Base-by-base conservation (phyloP, 2,888 invertebrate genomes). In the Nemotelus pantherinus region DNA sequence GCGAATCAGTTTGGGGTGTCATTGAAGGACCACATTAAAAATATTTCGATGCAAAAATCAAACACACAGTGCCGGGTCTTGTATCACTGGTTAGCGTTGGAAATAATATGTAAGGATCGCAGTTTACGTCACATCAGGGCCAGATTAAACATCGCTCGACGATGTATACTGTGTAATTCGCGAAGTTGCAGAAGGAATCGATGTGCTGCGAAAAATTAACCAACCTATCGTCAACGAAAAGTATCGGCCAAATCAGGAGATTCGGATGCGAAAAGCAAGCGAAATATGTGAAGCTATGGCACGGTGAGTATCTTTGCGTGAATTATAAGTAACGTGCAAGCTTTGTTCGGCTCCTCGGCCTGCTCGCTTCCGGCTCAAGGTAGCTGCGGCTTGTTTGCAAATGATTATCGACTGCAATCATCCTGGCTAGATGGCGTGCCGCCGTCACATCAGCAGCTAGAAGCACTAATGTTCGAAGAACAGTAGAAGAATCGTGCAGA, bases 11-110 rank as follows among this genome's bases (percentile, higher is more conserved):
- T 76, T 97, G 93, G 89, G 93, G 94, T 0, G 88, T 93, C 68
- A 85, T 98, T n/a, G 93, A 96, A 86, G 98, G 98, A 0, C 91
- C 93, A 0, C 90, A 93, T 55, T 96, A 95, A 79, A 90, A 93
- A 55, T 99, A 94, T 86, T 98, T 97, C 86, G 95, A 97, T 84
- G 94, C 93, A 6, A 93, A 95, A 86, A 94, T 99, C 81, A 94
- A 95, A 81, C 99, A 99, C 85, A 92, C 92, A 2, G 92, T 92
- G 81, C 90, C 92, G 53, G 99, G 99, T 2, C 89, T 96, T 10
- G 87, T 99, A 2, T 98, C 98, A 2, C 95, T 99, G 93, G 98
- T 98, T 0, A 96, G 98, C 84, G 94, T 95, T 82, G 97, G 95
- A 0, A 92, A 95, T 80, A 93, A 93, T 86, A 93, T 97, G 93